Evolutionary conservation across 2,113 vertebrate genomes (phyloP), one percentile per base, ranked within the genome.

Genomic region (Stomatorhinus ivindoensis): DNA sequence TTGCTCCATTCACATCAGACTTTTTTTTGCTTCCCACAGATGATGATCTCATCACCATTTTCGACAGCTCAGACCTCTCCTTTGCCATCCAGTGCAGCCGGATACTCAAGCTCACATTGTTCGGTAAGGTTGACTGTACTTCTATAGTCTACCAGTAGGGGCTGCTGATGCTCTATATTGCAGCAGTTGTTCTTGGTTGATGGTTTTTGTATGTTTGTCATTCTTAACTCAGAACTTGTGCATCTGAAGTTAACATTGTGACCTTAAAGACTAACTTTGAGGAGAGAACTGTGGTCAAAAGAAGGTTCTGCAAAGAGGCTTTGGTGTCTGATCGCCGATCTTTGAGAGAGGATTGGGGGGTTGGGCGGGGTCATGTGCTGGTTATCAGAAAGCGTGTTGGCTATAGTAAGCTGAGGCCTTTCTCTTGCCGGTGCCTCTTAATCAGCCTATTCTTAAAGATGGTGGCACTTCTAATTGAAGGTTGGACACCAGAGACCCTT

Each of bases 71-170:
- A 89, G 98, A 99, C 94, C 97, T 99, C 92, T 99, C 98, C 89
- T 99, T 99, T 92, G 98, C 98, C 90, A 99, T 99, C 95, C 98
- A 99, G 0, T 99, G 98, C 95, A 99, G 98, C 96, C 98, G 98
- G 93, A 99, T 99, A 96, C 97, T 99, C 93, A 99, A 99, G 92
- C 95, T 99, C 91, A 99, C 98, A 48, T 95, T 98, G 91, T 99
- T 98, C 96, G 98, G 98, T 99, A 96, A 97, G 97, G 95, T 31
- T 61, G 47, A 47, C 44, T 48, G 42, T 4, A 42, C 73, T 53
- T n/a, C 21, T 19, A n/a, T 19, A 55, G 58, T 27, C 24, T 53
- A 19, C 88, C 53, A 73, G 86, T 42, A 76, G 85, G 46, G 80
- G 88, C 84, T 46, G 69, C 85, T 87, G 51, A 24, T 87, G 73